Conservation (phyloP, 2,888 invertebrate species). For the Hirtodrosophila confusa region DNA sequence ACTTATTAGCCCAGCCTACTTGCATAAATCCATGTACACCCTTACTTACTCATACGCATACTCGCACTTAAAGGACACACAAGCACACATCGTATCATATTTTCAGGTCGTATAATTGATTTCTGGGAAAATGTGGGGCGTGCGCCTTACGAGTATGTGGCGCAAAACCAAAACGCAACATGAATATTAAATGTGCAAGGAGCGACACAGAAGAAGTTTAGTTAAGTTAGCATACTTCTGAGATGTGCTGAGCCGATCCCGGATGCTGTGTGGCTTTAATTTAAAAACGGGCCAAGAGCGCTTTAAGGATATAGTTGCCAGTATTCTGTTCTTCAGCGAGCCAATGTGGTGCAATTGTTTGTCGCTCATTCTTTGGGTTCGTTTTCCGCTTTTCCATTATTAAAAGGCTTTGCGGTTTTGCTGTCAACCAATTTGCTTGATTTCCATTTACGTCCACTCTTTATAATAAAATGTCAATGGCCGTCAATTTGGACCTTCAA, state of each 20-base stretch:
- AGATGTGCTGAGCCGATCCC: too few relatives aligned
- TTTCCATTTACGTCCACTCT: constrained; percentile 47
- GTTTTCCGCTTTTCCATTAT: constrained; percentile 49
- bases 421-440: constrained; percentile 73
- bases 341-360: neutral
- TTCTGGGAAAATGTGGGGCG: constrained; percentile 63
- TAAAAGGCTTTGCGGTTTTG: constrained; percentile 76
- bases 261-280: too few relatives aligned
- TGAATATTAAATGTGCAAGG: constrained; percentile 66
- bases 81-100: constrained; percentile 55
- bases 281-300: too few relatives aligned
- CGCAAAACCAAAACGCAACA: constrained; percentile 59
- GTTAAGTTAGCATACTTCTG: neutral
- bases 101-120: constrained; percentile 73
- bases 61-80: neutral
- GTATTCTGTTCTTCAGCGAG: too few relatives aligned
- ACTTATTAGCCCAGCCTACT: constrained; percentile 45
- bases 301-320: too few relatives aligned
- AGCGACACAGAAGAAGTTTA: constrained; percentile 14
- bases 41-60: constrained; percentile 2
- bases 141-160: constrained; percentile 32
- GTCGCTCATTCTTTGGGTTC: constrained; percentile 4
- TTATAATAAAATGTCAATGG: constrained; percentile 41
- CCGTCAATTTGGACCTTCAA: constrained; percentile 56
- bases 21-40: constrained; percentile 9